A percentile compares a stretch with the other conserved stretches of the same genome.
phyloP scores from a whole-genome alignment of 2,113 vertebrate genomes.

The Marcusenius ussheri region DNA sequence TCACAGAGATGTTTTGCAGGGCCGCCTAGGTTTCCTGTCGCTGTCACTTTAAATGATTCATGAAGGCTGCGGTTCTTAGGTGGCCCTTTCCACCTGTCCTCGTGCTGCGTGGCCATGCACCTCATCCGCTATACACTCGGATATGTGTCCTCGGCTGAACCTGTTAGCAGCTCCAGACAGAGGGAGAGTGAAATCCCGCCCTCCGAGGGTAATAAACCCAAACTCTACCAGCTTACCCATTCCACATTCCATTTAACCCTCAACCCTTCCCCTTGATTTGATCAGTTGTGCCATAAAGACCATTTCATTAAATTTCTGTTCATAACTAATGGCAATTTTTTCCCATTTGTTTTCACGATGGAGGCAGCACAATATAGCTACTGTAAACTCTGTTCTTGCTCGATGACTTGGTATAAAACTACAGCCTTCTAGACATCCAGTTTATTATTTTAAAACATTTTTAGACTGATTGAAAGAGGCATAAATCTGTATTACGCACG shows the following conservation, averaged over 20 bases:
- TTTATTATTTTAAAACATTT: background rate
- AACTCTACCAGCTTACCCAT: background rate
- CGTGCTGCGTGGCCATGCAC: constrained; percentile 28
- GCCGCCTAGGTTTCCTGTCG: background rate
- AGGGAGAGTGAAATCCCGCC: background rate
- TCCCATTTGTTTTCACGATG: background rate
- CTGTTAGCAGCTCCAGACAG: constrained; percentile 39
- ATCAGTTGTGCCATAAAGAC: background rate
- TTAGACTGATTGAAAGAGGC: background rate
- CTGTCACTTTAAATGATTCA: background rate
- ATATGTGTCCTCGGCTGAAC: constrained; percentile 55
- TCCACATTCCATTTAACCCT: background rate
- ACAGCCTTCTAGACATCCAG: background rate
- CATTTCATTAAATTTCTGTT: background rate
- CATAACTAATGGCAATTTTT: background rate
- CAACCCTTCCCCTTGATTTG: background rate
- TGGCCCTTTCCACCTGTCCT: constrained; percentile 48
- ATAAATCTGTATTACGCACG: background rate
- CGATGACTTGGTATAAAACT: background rate
- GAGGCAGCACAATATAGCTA: background rate
- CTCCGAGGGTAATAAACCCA: background rate
- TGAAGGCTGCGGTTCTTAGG: constrained; percentile 32
- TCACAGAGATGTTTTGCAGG: background rate
- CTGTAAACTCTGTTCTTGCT: background rate
- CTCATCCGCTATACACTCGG: background rate